Conservation (phyloP, 2,888 invertebrate genomes). For the Tineola bisselliella region DNA sequence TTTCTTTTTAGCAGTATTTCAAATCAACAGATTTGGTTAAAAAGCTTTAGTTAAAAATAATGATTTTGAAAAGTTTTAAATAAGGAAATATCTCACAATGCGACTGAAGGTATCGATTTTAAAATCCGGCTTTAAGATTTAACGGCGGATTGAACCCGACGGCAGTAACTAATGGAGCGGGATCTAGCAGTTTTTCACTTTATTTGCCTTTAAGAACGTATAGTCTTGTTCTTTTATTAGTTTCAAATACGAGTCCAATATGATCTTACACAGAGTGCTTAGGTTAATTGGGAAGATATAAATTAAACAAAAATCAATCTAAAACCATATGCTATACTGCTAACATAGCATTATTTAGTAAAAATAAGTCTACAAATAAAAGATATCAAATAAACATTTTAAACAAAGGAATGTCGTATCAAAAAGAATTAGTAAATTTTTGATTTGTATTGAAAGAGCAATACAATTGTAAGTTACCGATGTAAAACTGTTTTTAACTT, state of each 20-base stretch:
- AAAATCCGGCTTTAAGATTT: conserved; percentile 16
- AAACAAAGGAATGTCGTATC: too few species aligned
- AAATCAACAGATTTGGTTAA: too few species aligned
- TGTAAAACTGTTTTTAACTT: not conserved
- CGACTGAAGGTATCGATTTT: conserved; percentile 13
- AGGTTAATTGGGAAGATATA: too few species aligned
- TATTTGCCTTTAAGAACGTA: not conserved
- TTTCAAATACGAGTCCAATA: not conserved
- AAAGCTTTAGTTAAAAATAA: too few species aligned
- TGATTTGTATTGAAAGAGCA: not conserved
- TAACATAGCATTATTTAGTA: too few species aligned
- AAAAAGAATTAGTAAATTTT: not conserved
- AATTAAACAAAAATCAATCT: too few species aligned
- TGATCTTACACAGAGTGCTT: not conserved
- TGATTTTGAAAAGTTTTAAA: not conserved
- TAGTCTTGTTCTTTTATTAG: not conserved
- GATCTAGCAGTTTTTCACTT: not conserved
- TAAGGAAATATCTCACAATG: not conserved
- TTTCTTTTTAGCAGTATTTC: too few species aligned
- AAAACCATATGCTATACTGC: too few species aligned
- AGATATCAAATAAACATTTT: too few species aligned
- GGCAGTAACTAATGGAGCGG: conserved; percentile 14
- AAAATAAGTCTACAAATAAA: too few species aligned
- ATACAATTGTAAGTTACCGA: not conserved
- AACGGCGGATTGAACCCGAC: conserved; percentile 12